Percentiles rank a stretch among this genome's conserved stretches.
Conservation (phyloP, 2,113 vertebrate species). For the Sylvilagus bachmani region DNA sequence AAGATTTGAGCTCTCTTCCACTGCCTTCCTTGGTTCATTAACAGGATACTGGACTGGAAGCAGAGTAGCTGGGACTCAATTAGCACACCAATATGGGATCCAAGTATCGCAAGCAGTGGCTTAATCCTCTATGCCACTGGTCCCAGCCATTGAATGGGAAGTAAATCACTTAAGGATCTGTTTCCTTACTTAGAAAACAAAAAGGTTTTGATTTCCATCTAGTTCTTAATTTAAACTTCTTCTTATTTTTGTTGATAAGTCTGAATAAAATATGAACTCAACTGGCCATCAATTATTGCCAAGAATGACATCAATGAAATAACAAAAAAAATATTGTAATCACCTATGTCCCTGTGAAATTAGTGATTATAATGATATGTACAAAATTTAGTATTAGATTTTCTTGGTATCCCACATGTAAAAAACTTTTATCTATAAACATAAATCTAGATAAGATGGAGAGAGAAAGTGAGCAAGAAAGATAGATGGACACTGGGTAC, state of each 20-base stretch:
- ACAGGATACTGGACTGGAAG: no score
- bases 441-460: neutral
- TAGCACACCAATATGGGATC: no score
- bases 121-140: no score
- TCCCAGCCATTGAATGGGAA: neutral
- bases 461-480: no score
- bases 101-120: no score
- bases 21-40: no score
- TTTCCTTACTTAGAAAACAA: constrained; percentile 28
- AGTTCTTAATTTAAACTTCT: neutral
- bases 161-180: neutral
- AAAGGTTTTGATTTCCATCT: neutral
- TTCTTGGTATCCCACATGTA: neutral
- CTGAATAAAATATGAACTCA: constrained; percentile 31
- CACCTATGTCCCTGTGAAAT: constrained; percentile 21
- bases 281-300: constrained; percentile 5
- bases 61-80: no score
- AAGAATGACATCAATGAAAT: neutral
- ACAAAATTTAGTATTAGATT: constrained; percentile 28
- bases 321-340: neutral
- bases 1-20: no score
- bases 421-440: neutral
- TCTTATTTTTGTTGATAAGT: neutral
- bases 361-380: neutral
- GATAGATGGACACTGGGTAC: neutral